These are phyloP conservation scores for Ochotona princeps DNA, from an alignment of 2,113 vertebrate genomes.

Conservation along the genomic window DNA sequence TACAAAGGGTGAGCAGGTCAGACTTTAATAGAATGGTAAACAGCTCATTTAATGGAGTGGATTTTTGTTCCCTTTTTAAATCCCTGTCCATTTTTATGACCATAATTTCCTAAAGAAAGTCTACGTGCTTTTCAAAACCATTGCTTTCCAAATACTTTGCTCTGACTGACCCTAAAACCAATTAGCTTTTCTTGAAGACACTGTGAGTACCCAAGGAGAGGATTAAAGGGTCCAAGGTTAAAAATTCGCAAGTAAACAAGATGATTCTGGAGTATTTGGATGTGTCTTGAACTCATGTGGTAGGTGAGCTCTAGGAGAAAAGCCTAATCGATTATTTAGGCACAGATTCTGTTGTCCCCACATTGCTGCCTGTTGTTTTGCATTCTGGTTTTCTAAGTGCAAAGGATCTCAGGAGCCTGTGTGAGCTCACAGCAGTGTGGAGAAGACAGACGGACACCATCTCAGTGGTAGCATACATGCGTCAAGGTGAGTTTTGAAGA, in stretches of 20 bases:
- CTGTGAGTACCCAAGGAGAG: background rate
- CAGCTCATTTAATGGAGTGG: background rate
- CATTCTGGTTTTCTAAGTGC: conserved; percentile 6
- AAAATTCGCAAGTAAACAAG: background rate
- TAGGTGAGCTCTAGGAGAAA: background rate
- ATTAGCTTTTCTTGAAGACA: background rate
- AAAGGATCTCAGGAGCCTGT: conserved; percentile 8
- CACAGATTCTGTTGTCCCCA: background rate
- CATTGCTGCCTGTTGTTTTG: background rate
- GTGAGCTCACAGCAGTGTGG: background rate
- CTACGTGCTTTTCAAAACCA: background rate
- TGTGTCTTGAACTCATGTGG: background rate
- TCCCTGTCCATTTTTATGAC: background rate
- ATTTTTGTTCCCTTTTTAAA: background rate
- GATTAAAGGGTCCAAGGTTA: conserved; percentile 8
- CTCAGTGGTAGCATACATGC: background rate
- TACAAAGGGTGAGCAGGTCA: background rate
- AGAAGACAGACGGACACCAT: background rate
- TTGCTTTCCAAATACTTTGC: background rate
- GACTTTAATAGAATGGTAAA: background rate
- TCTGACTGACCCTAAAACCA: background rate
- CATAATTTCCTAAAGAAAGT: background rate
- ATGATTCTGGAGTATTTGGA: background rate
- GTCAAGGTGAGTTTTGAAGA: background rate
- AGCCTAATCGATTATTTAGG: background rate